phyloP scores from a whole-genome alignment of 1,140 invertebrate genomes.

The Eurosta solidaginis region DNA sequence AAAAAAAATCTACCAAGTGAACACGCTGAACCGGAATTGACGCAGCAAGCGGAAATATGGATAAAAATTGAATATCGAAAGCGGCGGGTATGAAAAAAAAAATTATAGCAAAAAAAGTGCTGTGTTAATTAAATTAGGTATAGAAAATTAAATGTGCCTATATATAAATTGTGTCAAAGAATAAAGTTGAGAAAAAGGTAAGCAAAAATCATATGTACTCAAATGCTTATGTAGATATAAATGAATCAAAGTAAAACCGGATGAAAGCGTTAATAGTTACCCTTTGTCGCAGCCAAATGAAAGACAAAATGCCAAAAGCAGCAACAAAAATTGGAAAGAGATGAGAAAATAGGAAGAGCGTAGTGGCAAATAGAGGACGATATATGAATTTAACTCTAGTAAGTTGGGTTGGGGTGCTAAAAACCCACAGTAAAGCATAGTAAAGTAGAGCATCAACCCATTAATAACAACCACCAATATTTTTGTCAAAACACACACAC shows the following conservation, averaged over 20 bases:
- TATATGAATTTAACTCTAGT: no score
- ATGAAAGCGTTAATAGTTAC: conserved; percentile 1
- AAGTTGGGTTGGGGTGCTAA: neutral
- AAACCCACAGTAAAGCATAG: neutral
- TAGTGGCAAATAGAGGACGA: neutral
- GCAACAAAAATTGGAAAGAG: neutral
- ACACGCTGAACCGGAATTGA: neutral
- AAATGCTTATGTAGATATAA: neutral
- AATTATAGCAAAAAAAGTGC: neutral
- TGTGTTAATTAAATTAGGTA: conserved; percentile 27
- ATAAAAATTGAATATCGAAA: neutral
- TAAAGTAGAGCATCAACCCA: neutral
- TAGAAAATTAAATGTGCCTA: neutral
- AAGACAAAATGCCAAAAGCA: conserved; percentile 25
- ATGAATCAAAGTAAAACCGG: neutral
- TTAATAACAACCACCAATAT: neutral
- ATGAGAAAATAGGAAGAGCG: neutral
- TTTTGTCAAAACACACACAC: no score
- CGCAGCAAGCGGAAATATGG: neutral
- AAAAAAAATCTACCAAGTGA: neutral
- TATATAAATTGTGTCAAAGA: no score
- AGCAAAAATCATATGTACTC: neutral
- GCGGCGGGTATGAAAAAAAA: neutral
- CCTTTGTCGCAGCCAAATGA: conserved; percentile 23
- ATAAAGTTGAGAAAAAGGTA: neutral